Evolutionary conservation across 2,797 vertebrate species (phyloP).

Genomic region (Erethizon dorsatum): DNA sequence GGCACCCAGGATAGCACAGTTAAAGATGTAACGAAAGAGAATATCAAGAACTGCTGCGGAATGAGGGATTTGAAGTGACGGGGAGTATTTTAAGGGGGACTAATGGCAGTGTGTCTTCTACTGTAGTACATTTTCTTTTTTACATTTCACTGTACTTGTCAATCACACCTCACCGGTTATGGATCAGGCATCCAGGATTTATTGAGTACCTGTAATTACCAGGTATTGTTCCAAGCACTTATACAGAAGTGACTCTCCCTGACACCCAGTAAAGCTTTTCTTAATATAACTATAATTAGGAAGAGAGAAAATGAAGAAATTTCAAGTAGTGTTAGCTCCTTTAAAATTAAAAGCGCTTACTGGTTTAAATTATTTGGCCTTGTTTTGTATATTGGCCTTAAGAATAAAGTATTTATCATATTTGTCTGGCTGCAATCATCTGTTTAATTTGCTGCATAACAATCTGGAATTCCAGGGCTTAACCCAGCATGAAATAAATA

Average conservation of each 20-base stretch:
- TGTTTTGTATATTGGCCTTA: not conserved
- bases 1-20: not conserved
- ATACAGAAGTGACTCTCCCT: not conserved
- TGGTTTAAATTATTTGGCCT: conserved; percentile 19
- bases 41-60: not conserved
- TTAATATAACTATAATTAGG: not conserved
- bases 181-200: not conserved
- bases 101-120: not conserved
- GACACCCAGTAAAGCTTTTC: not conserved
- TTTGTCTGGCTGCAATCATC: conserved; percentile 3
- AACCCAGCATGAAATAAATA: conserved; percentile 38
- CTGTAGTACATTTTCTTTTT: not conserved
- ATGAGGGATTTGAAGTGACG: not conserved
- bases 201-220: not conserved
- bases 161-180: not conserved
- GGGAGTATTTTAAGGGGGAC: not conserved
- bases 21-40: not conserved
- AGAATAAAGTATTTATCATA: not conserved
- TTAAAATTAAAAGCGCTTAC: conserved; percentile 26
- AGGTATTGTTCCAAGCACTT: not conserved
- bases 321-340: not conserved
- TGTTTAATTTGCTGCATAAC: not conserved
- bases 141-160: not conserved
- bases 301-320: not conserved
- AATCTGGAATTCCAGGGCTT: conserved; percentile 13